Evolutionary conservation across 2,797 vertebrate species (phyloP), one percentile per base, ranked within the genome.

Genomic region (Anas acuta): DNA sequence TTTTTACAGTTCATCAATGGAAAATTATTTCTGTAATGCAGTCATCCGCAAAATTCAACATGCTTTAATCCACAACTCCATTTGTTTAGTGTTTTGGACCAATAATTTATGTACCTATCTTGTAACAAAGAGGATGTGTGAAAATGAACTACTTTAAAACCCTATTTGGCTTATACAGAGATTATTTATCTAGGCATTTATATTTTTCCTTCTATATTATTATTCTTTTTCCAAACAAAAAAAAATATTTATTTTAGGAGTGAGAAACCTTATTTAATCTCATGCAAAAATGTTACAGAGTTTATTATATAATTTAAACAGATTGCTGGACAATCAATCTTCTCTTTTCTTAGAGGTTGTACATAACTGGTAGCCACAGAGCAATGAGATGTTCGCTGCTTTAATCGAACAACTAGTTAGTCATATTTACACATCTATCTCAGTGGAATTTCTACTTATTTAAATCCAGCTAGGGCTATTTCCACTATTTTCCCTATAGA

Each of bases 1-100:
- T 86, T 22, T 90, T 96, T 95, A 78, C 32, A 77, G 71, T 75
- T 93, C 67, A 91, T 92, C 80, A 93, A 51, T 82, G 32, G 39
- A 82, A 92, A 93, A 58, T 11, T 74, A 78, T 73, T 94, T 91
- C 56, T 81, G 21, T 57, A 86, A 88, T 23, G 83, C 79, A 64
- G 5, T 88, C 67, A 82, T 76, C 60, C 86, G 39, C 83, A 69
- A 94, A 94, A 88, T 71, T 82, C 85, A 84, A 32, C 56, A 64
- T 41, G 12, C n/a, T 92, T 92, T 92, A 82, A 35, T 58, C 49
- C 53, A 84, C 47, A 74, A 35, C n/a, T 92, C 66, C 13, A 76
- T 91, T 88, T 92, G 20, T 67, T 89, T 49, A 39, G 16, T 43
- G 16, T 30, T 86, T 76, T 90, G 56, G 35, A 88, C 64, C 13